Conservation (phyloP, 1,140 invertebrate genomes). For the Scaptodrosophila lebanonensis region DNA sequence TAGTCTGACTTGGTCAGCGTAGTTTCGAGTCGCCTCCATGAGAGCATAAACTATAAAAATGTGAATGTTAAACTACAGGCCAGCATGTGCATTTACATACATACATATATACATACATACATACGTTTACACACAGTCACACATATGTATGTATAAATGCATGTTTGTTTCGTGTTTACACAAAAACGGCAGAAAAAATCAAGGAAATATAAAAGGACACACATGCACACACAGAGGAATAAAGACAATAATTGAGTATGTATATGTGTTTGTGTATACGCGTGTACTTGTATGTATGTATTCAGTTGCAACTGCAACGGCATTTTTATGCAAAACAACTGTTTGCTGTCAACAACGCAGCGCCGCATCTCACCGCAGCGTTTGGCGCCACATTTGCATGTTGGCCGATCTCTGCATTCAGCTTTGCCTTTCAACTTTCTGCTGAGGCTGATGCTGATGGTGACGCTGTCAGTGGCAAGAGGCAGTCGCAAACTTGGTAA, state of each 20-base stretch:
- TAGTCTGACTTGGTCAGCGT: no score
- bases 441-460: no score
- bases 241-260: no score
- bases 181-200: no score
- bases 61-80: slow-evolving; percentile 17
- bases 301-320: slow-evolving; percentile 47
- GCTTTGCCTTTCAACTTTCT: no score
- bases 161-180: slow-evolving; percentile 58
- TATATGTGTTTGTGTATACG: background rate
- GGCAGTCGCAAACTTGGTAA: no score
- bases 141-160: slow-evolving; percentile 7
- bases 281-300: background rate
- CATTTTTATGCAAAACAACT: slow-evolving; percentile 73
- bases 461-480: no score
- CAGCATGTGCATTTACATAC: slow-evolving; percentile 6
- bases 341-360: slow-evolving; percentile 66
- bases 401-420: no score
- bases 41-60: slow-evolving; percentile 8
- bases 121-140: background rate
- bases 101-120: background rate
- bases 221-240: slow-evolving; percentile 3
- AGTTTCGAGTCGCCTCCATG: no score
- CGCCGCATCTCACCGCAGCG: no score
- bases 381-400: no score
- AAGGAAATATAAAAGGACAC: slow-evolving; percentile 31